Evolutionary conservation across 2,888 invertebrate genomes (phyloP).

Genomic region (Periphyllus acericola): DNA sequence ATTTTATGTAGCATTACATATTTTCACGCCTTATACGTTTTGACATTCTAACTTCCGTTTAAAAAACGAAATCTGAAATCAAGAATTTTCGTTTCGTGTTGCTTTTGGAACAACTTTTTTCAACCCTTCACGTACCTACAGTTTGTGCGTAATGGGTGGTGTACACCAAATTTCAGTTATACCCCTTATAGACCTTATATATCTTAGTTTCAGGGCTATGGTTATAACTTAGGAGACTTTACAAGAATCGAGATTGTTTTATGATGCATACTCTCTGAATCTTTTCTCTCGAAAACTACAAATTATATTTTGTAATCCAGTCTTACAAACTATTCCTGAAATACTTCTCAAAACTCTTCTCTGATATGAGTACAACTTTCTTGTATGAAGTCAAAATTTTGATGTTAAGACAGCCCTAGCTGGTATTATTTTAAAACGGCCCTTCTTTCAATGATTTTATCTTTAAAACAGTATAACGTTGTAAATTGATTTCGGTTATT

Average conservation of each 20-base stretch:
- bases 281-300: background rate
- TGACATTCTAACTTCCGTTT: background rate
- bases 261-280: background rate
- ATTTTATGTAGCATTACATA: background rate
- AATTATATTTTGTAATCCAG: background rate
- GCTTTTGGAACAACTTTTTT: background rate
- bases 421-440: background rate
- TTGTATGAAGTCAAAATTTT: background rate
- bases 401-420: background rate
- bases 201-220: background rate
- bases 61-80: background rate
- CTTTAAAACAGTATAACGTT: background rate
- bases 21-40: background rate
- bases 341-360: conserved; percentile 1
- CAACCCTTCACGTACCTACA: background rate
- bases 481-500: background rate
- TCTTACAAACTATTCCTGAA: background rate
- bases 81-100: background rate
- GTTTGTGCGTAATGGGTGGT: background rate
- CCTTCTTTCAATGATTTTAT: background rate
- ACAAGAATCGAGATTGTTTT: background rate
- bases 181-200: background rate
- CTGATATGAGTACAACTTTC: background rate
- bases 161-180: background rate
- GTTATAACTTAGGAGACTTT: background rate